These are phyloP conservation scores for Exocentrus adspersus DNA, from an alignment of 2,888 invertebrate species.

Conservation along the genomic window DNA sequence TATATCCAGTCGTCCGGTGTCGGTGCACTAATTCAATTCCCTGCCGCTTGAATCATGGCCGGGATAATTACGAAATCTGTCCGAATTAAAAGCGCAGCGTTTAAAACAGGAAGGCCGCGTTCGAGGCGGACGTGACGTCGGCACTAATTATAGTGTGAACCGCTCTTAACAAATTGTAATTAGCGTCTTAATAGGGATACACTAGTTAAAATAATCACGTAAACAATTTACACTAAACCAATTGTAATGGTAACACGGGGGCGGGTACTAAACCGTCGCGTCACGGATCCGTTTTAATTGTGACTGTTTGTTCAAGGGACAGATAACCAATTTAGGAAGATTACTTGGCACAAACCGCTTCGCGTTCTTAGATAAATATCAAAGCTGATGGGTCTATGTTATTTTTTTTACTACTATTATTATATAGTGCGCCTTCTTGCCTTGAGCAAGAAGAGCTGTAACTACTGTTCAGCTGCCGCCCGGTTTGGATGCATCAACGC, in stretches of 20 bases:
- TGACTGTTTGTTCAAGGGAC: constrained; percentile 42
- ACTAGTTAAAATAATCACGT: constrained; percentile 64
- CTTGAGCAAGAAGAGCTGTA: constrained; percentile 12
- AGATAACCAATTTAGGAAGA: constrained; percentile 53
- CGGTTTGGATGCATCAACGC: background rate
- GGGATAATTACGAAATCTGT: constrained; percentile 55
- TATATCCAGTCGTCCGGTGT: constrained; percentile 27
- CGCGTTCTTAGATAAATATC: constrained; percentile 28
- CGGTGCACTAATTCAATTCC: constrained; percentile 35
- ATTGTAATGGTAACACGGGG: constrained; percentile 55
- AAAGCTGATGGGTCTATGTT: constrained; percentile 31
- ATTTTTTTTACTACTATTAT: constrained; percentile 23
- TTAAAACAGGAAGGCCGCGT: constrained; percentile 59
- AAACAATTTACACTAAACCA: constrained; percentile 61
- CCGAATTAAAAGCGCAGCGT: constrained; percentile 53
- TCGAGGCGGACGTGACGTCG: constrained; percentile 61
- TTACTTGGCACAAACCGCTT: constrained; percentile 50
- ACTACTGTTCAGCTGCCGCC: constrained; percentile 29
- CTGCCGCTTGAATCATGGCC: constrained; percentile 43
- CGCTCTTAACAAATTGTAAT: constrained; percentile 63
- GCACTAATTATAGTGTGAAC: constrained; percentile 63
- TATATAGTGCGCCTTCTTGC: constrained; percentile 13
- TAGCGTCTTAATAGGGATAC: constrained; percentile 65
- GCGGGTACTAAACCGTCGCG: constrained; percentile 49
- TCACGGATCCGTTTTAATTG: constrained; percentile 40